phyloP scores from a whole-genome alignment of 2,888 invertebrate species.

The Leptodirus hochenwartii region DNA sequence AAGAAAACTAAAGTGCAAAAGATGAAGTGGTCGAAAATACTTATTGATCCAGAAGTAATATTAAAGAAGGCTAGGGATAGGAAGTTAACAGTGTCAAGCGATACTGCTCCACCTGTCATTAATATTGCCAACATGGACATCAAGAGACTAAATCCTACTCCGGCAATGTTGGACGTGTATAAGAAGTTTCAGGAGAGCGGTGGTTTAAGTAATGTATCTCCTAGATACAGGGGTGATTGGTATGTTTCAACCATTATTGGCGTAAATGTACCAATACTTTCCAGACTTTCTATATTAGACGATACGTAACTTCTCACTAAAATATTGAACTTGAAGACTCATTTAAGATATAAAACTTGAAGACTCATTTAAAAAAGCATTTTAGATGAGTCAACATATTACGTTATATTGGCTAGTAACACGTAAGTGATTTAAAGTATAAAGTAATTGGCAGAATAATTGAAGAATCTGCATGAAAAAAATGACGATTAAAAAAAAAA shows the following conservation, averaged over 20 bases:
- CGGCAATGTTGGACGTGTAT: slow-evolving; percentile 51
- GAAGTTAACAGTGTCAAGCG: slow-evolving; percentile 27
- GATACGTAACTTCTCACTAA: too few relatives aligned
- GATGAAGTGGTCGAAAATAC: slow-evolving; percentile 42
- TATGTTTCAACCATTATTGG: too few relatives aligned
- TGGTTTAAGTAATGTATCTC: slow-evolving; percentile 21
- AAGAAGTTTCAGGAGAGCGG: slow-evolving; percentile 38
- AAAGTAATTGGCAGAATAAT: too few relatives aligned
- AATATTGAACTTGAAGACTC: too few relatives aligned
- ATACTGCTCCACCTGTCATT: slow-evolving; percentile 25
- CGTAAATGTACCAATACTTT: too few relatives aligned
- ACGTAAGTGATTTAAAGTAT: too few relatives aligned
- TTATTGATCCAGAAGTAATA: slow-evolving; percentile 45
- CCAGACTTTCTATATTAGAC: too few relatives aligned
- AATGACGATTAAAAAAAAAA: not conserved
- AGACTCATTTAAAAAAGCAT: too few relatives aligned
- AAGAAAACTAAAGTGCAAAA: slow-evolving; percentile 29
- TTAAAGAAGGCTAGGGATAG: slow-evolving; percentile 29
- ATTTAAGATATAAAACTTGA: too few relatives aligned
- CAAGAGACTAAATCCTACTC: slow-evolving; percentile 40
- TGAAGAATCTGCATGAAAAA: too few relatives aligned
- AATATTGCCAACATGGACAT: slow-evolving; percentile 31
- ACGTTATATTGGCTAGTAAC: too few relatives aligned
- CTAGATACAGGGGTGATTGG: slow-evolving; percentile 19
- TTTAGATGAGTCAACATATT: too few relatives aligned